phyloP scores from a whole-genome alignment of 2,797 vertebrate genomes.

The Crenichthys baileyi region DNA sequence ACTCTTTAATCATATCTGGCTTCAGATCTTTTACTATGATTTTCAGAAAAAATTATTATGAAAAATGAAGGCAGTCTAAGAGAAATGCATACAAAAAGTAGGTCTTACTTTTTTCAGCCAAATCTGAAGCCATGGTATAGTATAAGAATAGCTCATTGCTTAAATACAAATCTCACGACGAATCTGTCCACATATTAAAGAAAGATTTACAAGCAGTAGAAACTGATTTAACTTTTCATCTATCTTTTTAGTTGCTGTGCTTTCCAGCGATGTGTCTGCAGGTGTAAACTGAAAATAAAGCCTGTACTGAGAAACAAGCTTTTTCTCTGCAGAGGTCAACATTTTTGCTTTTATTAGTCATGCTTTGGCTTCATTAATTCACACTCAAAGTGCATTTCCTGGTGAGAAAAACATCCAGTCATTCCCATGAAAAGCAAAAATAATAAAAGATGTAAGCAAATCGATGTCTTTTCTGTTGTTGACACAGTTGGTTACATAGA shows the following conservation, averaged over 20 bases:
- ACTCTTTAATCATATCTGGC: slow-evolving; percentile 17
- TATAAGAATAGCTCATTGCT: neutral
- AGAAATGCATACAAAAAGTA: slow-evolving; percentile 6
- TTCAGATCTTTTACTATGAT: slow-evolving; percentile 47
- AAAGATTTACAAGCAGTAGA: slow-evolving; percentile 19
- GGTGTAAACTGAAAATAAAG: slow-evolving; percentile 46
- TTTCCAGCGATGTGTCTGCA: slow-evolving; percentile 36
- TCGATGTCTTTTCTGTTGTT: slow-evolving; percentile 16
- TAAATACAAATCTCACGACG: slow-evolving; percentile 16
- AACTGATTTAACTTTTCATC: slow-evolving; percentile 33
- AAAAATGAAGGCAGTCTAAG: slow-evolving; percentile 44
- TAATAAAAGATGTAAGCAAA: slow-evolving; percentile 21
- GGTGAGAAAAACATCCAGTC: slow-evolving; percentile 54
- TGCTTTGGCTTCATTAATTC: slow-evolving; percentile 52
- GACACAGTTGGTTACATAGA: slow-evolving; percentile 32
- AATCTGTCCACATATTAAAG: slow-evolving; percentile 9
- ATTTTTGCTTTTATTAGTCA: slow-evolving; percentile 55
- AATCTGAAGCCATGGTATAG: neutral
- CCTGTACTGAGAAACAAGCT: slow-evolving; percentile 42
- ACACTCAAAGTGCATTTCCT: slow-evolving; percentile 44
- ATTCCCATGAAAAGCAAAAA: slow-evolving; percentile 33
- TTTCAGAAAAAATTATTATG: slow-evolving; percentile 58
- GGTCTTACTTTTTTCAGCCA: neutral
- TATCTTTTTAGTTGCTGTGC: slow-evolving; percentile 2
- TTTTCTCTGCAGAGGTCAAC: slow-evolving; percentile 49